Evolutionary conservation across 1,140 invertebrate genomes (phyloP).

Genomic region (Leptinotarsa undecemlineata): DNA sequence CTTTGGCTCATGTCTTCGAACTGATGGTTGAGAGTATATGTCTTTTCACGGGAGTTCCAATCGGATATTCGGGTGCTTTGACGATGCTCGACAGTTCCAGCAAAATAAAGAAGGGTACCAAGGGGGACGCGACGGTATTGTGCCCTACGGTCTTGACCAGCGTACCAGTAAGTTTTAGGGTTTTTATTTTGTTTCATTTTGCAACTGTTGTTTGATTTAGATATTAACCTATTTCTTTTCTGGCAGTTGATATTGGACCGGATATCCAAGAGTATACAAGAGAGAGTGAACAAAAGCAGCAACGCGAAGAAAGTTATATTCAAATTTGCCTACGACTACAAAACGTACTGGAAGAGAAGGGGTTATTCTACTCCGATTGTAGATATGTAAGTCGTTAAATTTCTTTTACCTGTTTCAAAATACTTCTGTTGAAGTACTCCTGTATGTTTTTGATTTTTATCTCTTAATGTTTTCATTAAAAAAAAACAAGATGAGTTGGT

Average conservation of each 20-base stretch:
- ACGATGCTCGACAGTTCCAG: slow-evolving; percentile 95
- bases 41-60: slow-evolving; percentile 81
- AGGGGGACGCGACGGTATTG: slow-evolving; percentile 88
- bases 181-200: background rate
- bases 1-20: slow-evolving; percentile 97
- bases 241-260: slow-evolving; percentile 88
- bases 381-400: slow-evolving; percentile 61
- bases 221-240: slow-evolving; percentile 31
- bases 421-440: too few species aligned
- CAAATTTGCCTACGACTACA: slow-evolving; percentile 91
- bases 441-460: too few species aligned
- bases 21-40: slow-evolving; percentile 79
- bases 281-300: slow-evolving; percentile 82
- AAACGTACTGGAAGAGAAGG: slow-evolving; percentile 79
- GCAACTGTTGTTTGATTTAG: background rate
- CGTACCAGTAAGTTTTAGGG: slow-evolving; percentile 77
- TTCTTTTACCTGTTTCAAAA: background rate
- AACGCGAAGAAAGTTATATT: slow-evolving; percentile 79
- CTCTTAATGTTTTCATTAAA: too few species aligned
- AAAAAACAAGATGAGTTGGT: too few species aligned
- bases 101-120: slow-evolving; percentile 91
- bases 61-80: slow-evolving; percentile 94
- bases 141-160: slow-evolving; percentile 92
- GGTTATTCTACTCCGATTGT: slow-evolving; percentile 85
- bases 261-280: slow-evolving; percentile 92